phyloP scores from a whole-genome alignment of 2,113 vertebrate species.

The Malurus cyaneus region DNA sequence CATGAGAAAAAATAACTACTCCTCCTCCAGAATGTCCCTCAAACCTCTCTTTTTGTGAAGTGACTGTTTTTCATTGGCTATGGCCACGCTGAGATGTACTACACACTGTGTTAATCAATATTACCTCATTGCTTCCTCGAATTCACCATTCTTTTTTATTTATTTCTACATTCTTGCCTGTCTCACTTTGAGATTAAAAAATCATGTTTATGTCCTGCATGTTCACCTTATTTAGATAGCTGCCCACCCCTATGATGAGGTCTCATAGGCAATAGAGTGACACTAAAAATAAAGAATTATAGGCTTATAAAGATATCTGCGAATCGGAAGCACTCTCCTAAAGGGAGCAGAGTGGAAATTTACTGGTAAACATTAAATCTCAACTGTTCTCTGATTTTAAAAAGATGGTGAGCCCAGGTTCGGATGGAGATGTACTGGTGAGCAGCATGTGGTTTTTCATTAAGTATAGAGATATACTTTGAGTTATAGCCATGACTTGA shows the following conservation, averaged over 20 bases:
- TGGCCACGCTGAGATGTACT: neutral
- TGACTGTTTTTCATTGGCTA: constrained; percentile 20
- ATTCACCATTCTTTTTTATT: constrained; percentile 11
- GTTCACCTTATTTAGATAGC: constrained; percentile 45
- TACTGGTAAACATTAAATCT: constrained; percentile 50
- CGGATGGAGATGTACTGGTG: constrained; percentile 33
- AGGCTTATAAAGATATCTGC: neutral
- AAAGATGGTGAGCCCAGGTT: constrained; percentile 11
- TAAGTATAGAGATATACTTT: neutral
- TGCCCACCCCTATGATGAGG: neutral
- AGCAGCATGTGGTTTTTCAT: constrained; percentile 45
- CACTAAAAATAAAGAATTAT: constrained; percentile 56
- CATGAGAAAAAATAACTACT: constrained; percentile 44
- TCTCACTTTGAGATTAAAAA: constrained; percentile 32
- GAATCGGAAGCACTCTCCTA: neutral
- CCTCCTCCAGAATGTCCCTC: constrained; percentile 43
- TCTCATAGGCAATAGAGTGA: constrained; percentile 17
- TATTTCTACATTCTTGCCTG: constrained; percentile 35
- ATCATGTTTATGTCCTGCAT: constrained; percentile 3
- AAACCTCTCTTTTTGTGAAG: constrained; percentile 14
- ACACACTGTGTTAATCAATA: constrained; percentile 27
- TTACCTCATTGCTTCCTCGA: neutral
- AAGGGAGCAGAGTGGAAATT: constrained; percentile 46
- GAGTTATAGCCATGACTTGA: neutral
- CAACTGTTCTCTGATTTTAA: constrained; percentile 50